Base-by-base conservation (phyloP, 2,888 invertebrate species). In the Allygus modestus region DNA sequence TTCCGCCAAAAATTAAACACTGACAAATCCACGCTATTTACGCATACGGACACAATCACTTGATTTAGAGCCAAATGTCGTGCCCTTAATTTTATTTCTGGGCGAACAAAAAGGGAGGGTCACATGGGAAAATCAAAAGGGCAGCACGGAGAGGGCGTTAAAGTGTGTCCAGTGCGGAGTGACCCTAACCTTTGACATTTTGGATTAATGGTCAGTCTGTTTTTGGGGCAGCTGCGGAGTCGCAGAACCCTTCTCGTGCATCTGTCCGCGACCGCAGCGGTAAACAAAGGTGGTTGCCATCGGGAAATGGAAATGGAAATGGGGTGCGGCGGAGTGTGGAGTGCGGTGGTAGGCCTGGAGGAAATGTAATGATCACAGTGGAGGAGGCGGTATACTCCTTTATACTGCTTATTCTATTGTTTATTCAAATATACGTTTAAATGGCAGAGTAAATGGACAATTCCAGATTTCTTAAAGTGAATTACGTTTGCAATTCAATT, bases 111-210 rank as follows among this genome's bases (percentile, higher is more conserved):
- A 77, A 51, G 77, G 77, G 77, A 46, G 77, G 77, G 77, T 77
- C 77, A 77, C 77, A 77, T 77, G 77, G 43, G 77, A 77, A 77
- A 77, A 77, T 77, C 46, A 51, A 77, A 77, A 77, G 77, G 77
- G 51, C 77, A 46, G 69, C 33, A 15, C n/a, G 41, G 71, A 41
- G 71, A 41, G 77, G 46, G 77, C 73, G 73, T 37, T 37, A 41
- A 73, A 73, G 77, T 46, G 77, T 77, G 77, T 77, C 77, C 77
- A 58, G 58, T 51, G 51, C 58, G 37, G 79, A 79, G 58, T 79
- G 79, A 79, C 79, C 79, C 79, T 23, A 79, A 79, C 79, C 79
- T 79, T 79, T 79, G 79, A 79, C 79, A 79, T 79, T 79, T 79
- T 79, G 79, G 79, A 79, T 79, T 79, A 79, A 79, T 79, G 79